Percentiles rank a stretch among this genome's conserved stretches.
Evolutionary conservation across 2,113 vertebrate species (phyloP).

Genomic region (Onychostruthus taczanowskii): DNA sequence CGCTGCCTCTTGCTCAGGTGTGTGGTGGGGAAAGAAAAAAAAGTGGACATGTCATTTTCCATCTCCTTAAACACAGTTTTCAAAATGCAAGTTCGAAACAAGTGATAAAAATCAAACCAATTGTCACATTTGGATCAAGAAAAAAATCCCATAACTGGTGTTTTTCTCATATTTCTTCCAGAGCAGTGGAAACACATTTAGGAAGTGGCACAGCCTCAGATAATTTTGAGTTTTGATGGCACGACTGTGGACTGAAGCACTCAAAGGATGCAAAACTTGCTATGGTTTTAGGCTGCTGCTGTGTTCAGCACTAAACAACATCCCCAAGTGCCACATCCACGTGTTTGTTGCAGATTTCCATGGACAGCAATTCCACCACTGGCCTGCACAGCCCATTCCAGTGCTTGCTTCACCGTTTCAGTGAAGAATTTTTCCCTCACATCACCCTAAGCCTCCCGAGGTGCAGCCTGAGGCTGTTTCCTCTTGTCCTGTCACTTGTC

Average conservation of each 20-base stretch:
- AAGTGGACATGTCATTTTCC: not conserved
- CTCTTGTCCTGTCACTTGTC: not conserved
- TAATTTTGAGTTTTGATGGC: not conserved
- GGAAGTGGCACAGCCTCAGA: not conserved
- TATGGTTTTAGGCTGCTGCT: not conserved
- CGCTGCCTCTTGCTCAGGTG: not conserved
- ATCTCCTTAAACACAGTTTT: not conserved
- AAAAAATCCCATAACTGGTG: not conserved
- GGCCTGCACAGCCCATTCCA: not conserved
- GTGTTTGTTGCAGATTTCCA: not conserved
- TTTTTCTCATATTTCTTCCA: not conserved
- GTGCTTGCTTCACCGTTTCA: not conserved
- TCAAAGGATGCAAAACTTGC: not conserved
- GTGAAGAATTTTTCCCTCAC: not conserved
- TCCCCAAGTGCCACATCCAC: not conserved
- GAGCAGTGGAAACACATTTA: not conserved
- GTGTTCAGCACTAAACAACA: not conserved
- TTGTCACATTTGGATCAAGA: not conserved
- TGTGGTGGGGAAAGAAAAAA: not conserved
- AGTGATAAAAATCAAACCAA: not conserved
- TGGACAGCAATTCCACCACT: not conserved
- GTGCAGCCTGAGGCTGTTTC: not conserved
- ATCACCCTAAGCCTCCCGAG: not conserved
- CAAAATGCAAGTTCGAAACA: not conserved
- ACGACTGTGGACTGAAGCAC: not conserved